Conservation (phyloP, 2,113 vertebrate genomes). For the Calidris pygmaea region DNA sequence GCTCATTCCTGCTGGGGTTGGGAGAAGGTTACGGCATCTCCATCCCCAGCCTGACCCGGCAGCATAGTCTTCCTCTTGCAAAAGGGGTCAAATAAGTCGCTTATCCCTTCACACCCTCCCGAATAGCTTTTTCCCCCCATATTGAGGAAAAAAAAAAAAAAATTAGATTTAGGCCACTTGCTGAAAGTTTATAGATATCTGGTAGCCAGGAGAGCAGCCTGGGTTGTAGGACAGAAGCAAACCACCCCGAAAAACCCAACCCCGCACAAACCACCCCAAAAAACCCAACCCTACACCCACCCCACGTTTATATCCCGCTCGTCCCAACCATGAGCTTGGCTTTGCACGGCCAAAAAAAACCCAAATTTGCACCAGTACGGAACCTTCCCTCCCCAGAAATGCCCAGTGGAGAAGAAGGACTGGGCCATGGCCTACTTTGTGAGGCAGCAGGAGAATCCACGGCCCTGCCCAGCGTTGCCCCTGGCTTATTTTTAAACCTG, state of each 20-base stretch:
- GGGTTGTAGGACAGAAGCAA: neutral
- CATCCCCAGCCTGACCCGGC: neutral
- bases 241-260: neutral
- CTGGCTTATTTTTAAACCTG: slow-evolving; percentile 1
- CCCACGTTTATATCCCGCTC: neutral
- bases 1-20: neutral
- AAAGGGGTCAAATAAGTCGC: neutral
- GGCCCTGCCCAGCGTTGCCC: neutral
- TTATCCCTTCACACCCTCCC: neutral
- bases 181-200: neutral
- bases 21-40: neutral
- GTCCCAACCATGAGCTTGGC: neutral
- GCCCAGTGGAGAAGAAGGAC: neutral
- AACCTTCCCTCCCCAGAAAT: neutral
- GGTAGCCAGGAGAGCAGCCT: neutral
- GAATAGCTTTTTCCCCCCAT: neutral
- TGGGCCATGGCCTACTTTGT: neutral
- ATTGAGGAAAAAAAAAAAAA: neutral
- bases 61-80: neutral
- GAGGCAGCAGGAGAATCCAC: neutral
- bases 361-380: too few species aligned
- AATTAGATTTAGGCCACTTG: neutral
- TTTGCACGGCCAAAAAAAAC: neutral
- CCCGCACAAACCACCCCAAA: neutral
- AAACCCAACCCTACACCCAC: neutral